phyloP scores from a whole-genome alignment of 2,888 invertebrate genomes.

The Meganola albula region DNA sequence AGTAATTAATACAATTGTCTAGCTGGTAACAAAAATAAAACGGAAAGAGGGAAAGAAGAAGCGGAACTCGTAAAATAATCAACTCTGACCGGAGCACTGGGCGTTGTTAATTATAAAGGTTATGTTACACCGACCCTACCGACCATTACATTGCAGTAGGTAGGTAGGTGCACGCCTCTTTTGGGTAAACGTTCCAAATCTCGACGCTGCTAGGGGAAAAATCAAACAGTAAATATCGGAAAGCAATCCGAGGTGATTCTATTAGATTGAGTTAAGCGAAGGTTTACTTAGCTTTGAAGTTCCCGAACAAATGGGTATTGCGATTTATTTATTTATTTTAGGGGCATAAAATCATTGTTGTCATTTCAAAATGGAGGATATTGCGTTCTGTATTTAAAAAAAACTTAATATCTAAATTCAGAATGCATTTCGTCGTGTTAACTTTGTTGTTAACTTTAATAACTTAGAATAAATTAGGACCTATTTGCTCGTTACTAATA shows the following conservation, averaged over 20 bases:
- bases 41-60: slow-evolving; percentile 25
- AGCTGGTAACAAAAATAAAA: slow-evolving; percentile 18
- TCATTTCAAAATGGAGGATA: no score
- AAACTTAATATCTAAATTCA: no score
- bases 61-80: slow-evolving; percentile 37
- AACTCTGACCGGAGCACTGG: slow-evolving; percentile 31
- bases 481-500: background rate
- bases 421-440: no score
- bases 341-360: no score
- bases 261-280: slow-evolving; percentile 67
- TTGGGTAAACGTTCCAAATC: slow-evolving; percentile 64
- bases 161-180: slow-evolving; percentile 75
- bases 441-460: no score
- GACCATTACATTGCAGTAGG: slow-evolving; percentile 55
- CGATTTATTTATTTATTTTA: slow-evolving; percentile 38
- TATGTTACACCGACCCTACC: slow-evolving; percentile 56
- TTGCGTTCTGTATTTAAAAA: no score
- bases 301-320: slow-evolving; percentile 33
- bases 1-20: slow-evolving; percentile 29
- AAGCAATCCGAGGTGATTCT: slow-evolving; percentile 73
- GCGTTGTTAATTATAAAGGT: slow-evolving; percentile 64
- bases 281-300: slow-evolving; percentile 49
- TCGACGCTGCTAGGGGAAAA: slow-evolving; percentile 60
- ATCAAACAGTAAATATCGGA: slow-evolving; percentile 75
- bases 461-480: background rate